Conservation (phyloP, 2,113 vertebrate genomes). For the Periophthalmus modestus region DNA sequence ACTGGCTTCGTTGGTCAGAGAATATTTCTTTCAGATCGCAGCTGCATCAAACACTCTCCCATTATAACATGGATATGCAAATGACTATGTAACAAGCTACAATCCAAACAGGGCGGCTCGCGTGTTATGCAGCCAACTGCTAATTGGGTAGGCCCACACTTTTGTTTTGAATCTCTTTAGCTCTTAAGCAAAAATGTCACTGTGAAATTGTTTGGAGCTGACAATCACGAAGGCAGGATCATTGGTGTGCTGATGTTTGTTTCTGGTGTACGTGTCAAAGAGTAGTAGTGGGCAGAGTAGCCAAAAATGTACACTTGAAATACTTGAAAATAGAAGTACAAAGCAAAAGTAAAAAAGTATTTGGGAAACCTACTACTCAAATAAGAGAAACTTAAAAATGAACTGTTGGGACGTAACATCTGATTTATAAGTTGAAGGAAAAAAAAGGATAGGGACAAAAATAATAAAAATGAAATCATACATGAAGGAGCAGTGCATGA, state of each 20-base stretch:
- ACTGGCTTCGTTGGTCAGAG: slow-evolving; percentile 51
- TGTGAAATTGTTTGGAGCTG: slow-evolving; percentile 4
- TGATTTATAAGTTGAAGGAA: too few relatives aligned
- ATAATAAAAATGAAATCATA: too few relatives aligned
- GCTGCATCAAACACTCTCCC: slow-evolving; percentile 69
- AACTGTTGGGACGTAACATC: too few relatives aligned
- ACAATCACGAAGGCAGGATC: background rate
- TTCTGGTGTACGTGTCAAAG: too few relatives aligned
- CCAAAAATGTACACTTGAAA: too few relatives aligned
- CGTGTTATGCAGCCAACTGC: slow-evolving; percentile 67
- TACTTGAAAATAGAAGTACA: too few relatives aligned
- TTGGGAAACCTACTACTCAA: too few relatives aligned
- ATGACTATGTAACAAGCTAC: slow-evolving; percentile 46
- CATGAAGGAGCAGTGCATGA: too few relatives aligned
- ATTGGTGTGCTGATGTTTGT: background rate
- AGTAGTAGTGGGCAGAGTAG: too few relatives aligned
- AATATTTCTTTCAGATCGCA: slow-evolving; percentile 79
- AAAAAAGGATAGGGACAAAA: too few relatives aligned
- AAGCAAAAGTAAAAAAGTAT: too few relatives aligned
- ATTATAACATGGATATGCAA: slow-evolving; percentile 68
- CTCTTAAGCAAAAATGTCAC: slow-evolving; percentile 53
- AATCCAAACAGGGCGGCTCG: slow-evolving; percentile 50
- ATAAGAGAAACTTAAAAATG: too few relatives aligned
- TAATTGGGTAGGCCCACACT: slow-evolving; percentile 64
- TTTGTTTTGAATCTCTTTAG: slow-evolving; percentile 42